Base-by-base conservation (phyloP, 2,888 invertebrate genomes). In the Xestia sexstrigata region DNA sequence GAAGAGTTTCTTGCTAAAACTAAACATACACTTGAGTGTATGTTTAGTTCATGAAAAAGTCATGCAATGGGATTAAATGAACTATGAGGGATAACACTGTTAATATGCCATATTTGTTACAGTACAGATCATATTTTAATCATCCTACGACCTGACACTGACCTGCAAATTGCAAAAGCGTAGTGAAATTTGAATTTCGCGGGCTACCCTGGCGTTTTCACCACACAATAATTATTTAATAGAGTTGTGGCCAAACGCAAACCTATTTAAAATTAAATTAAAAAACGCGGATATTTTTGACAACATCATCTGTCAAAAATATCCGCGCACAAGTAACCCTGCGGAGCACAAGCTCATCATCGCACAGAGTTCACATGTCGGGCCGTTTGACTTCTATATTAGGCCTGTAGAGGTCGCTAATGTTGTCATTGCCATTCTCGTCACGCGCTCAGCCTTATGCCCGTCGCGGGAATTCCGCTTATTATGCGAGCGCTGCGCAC, bases 371-470 rank as follows among this genome's bases (percentile, higher is more conserved):
- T 88, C 83, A 87, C 80, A 76, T 80, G 88, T 85, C 87, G 88
- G 83, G 70, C 70, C 76, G 88, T 88, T 88, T 88, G 88, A 83
- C 82, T 84, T 85, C 87, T 84, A 81, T 84, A 88, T 88, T 87
- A 87, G 88, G 87, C 79, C 82, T 68, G 80, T 71, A 79, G 80
- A 75, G 82, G 79, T 78, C 84, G 88, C 88, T 88, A 88, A 88
- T 88, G 78, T 81, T 55, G 80, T 70, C 82, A 47, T 88, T 69
- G 80, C 80, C 70, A 88, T 87, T 88, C 88, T 39, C n/a, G 76
- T 80, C 88, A 88, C 88, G 88, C 72, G 74, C 65, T 15, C 49
- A 60, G 82, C 85, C 81, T 79, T 87, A 88, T 80, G 86, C 72
- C 71, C 74, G 72, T 78, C 74, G 79, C 77, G 80, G 86, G 88